A percentile compares a stretch with the other conserved stretches of the same genome.
These are phyloP conservation scores for Coranthus polyacanthus DNA, from an alignment of 2,797 vertebrate species.

Conservation along the genomic window DNA sequence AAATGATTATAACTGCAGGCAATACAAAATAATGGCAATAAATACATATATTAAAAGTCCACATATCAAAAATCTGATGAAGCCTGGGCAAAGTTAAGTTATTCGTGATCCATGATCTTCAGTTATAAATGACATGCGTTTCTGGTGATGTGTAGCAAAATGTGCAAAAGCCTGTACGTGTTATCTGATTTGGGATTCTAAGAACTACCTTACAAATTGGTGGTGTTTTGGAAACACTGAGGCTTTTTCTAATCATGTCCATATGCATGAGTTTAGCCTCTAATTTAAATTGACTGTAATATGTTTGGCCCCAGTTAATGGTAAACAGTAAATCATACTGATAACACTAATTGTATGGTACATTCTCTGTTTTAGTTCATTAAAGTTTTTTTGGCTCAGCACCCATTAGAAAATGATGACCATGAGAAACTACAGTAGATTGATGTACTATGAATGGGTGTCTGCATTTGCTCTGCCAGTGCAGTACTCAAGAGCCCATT, in stretches of 20 bases:
- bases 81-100: too few species aligned
- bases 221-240: background rate
- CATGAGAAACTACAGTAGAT: constrained; percentile 45
- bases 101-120: too few species aligned
- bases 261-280: background rate
- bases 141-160: background rate
- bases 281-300: constrained; percentile 13
- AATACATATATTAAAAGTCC: too few species aligned
- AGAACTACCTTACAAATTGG: background rate
- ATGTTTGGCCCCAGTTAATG: constrained; percentile 10
- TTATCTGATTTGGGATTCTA: background rate
- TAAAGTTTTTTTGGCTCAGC: constrained; percentile 36
- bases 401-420: constrained; percentile 58
- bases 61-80: too few species aligned
- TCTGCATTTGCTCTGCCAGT: constrained; percentile 36
- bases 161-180: background rate
- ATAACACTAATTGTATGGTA: constrained; percentile 36
- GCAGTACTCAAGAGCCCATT: constrained; percentile 65
- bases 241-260: constrained; percentile 3
- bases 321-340: constrained; percentile 3
- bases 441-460: constrained; percentile 52
- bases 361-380: constrained; percentile 58
- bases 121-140: too few species aligned
- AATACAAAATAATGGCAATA: too few species aligned
- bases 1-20: too few species aligned